These are phyloP conservation scores for Himalopsyche anomala DNA, from an alignment of 2,888 invertebrate genomes.

Conservation along the genomic window DNA sequence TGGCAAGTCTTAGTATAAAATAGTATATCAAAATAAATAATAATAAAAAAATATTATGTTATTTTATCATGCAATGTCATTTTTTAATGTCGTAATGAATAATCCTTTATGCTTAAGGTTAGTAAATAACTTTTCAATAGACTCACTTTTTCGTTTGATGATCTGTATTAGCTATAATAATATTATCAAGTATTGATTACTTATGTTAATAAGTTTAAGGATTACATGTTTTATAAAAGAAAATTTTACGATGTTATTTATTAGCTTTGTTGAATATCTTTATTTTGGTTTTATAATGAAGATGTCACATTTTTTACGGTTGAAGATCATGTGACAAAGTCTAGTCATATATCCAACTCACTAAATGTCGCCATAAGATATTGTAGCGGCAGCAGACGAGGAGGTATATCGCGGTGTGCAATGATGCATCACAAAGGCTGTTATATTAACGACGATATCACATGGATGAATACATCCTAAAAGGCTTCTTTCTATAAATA, in stretches of 20 bases:
- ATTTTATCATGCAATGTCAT: no score
- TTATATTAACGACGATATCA: conserved; percentile 5
- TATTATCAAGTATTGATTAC: no score
- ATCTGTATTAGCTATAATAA: no score
- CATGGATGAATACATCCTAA: background rate
- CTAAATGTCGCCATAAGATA: background rate
- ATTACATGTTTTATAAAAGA: no score
- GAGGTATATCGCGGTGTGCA: background rate
- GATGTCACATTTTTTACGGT: background rate
- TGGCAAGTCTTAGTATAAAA: no score
- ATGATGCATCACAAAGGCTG: conserved; percentile 34
- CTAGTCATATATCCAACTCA: background rate
- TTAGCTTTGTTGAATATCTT: background rate
- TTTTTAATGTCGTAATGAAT: no score
- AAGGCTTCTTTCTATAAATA: background rate
- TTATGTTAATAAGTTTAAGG: no score
- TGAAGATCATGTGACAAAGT: background rate
- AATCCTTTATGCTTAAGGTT: no score
- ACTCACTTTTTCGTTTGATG: no score
- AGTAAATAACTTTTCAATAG: no score
- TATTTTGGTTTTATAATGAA: background rate
- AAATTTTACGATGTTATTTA: background rate
- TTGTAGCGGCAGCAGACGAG: background rate
- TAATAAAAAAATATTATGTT: no score
- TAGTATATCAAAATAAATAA: no score